Evolutionary conservation across 2,888 invertebrate species (phyloP), one percentile per base, ranked within the genome.

Genomic region (Ischnura elegans): DNA sequence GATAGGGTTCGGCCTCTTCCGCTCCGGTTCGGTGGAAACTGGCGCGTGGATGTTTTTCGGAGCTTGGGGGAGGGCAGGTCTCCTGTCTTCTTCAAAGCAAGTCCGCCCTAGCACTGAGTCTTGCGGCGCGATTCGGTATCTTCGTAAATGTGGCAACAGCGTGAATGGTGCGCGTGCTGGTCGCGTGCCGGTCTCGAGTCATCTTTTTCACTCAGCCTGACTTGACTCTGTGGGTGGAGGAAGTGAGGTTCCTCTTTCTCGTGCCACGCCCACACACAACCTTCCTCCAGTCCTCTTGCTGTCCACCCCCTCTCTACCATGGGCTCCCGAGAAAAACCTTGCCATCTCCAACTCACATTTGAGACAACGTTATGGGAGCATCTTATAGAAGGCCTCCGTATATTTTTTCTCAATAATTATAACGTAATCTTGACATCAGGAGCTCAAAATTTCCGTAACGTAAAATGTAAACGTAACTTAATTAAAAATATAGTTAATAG

Each of bases 121-220:
- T 76, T 76, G 10, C 16, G 36, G 76, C 16, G 8, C 4, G 45
- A n/a, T 2, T 21, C 25, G 10, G 21, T 16, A 16, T 47, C 16
- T 42, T 0, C 10, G n/a, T 43, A 66, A n/a, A 46, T 55, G 43
- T 90, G 90, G 90, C 90, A 90, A 90, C 90, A 16, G 21, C 0
- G 90, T 43, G 36, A 16, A 8, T n/a, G 76, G 0, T 90, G 43
- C 90, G n/a, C 61, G 51, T 43, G n/a, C n/a, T 55, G 61, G 90
- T 90, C 90, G 90, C 90, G 90, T 90, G 90, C 90, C 90, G 42
- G 90, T 43, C 61, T 55, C 90, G 55, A 55, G 90, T 43, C 90
- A 66, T 61, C 43, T 90, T 45, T 43, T 25, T 42, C 55, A 55
- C 25, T 42, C 43, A 43, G 6, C 86, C 2, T 10, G 46, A 86